These are phyloP conservation scores for Phytoseiulus persimilis DNA, from an alignment of 2,888 invertebrate genomes.

Conservation along the genomic window DNA sequence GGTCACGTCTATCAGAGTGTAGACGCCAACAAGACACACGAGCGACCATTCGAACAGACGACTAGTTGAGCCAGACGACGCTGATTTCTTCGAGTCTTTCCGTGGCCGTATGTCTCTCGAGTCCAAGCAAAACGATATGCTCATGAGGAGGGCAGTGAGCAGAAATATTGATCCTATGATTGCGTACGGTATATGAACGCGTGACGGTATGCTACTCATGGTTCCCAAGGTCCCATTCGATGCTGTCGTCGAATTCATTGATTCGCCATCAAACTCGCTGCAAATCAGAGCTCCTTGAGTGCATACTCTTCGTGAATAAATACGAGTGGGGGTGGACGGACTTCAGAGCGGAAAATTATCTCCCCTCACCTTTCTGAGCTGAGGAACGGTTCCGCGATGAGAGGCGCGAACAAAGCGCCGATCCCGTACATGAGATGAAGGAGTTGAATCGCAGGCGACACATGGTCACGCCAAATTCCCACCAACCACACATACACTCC, in stretches of 20 bases:
- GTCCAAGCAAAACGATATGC: slow-evolving; percentile 25
- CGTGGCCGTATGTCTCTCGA: slow-evolving; percentile 11
- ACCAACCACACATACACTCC: slow-evolving; percentile 29
- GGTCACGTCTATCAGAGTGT: slow-evolving; percentile 27
- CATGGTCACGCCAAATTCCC: slow-evolving; percentile 30
- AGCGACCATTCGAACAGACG: slow-evolving; percentile 21
- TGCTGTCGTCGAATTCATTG: not conserved
- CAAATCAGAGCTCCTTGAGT: not conserved
- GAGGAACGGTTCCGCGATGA: slow-evolving; percentile 30
- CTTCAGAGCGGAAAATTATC: not conserved
- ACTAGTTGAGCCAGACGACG: not conserved
- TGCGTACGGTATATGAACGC: slow-evolving; percentile 18
- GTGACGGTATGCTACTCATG: not conserved
- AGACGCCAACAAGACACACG: slow-evolving; percentile 13
- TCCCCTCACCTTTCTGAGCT: slow-evolving; percentile 5
- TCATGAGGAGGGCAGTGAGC: slow-evolving; percentile 18
- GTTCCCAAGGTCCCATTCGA: not conserved
- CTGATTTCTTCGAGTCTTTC: slow-evolving; percentile 12
- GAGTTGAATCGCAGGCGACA: slow-evolving; percentile 23
- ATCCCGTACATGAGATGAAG: slow-evolving; percentile 35
- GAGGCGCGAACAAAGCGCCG: slow-evolving; percentile 14
- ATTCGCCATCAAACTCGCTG: not conserved
- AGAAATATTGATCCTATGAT: slow-evolving; percentile 32
- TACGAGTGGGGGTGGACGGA: too few relatives aligned
- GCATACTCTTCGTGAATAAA: too few relatives aligned